Conservation (phyloP, 2,113 vertebrate species). For the Xiphophorus hellerii region DNA sequence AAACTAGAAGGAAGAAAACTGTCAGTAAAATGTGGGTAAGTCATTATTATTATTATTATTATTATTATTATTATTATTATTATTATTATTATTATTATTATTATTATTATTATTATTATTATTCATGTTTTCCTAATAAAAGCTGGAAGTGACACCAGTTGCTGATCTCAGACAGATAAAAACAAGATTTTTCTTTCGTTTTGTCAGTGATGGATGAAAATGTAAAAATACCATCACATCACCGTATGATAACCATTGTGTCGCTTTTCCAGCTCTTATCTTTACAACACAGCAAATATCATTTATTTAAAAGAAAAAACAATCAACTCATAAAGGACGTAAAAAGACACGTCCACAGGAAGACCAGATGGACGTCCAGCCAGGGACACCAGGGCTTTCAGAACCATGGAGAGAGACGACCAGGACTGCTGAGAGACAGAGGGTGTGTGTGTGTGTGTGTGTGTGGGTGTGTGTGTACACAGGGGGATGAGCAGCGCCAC, state of each 20-base stretch:
- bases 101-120: no score
- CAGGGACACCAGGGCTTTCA: constrained; percentile 56
- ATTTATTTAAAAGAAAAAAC: constrained; percentile 29
- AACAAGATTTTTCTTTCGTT: no score
- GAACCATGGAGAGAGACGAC: constrained; percentile 74
- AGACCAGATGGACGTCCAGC: constrained; percentile 48
- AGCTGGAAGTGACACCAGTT: no score
- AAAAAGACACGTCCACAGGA: background rate
- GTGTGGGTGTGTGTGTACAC: background rate
- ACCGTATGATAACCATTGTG: background rate
- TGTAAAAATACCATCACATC: background rate
- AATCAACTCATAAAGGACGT: constrained; percentile 1
- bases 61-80: no score
- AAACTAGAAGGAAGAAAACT: no score
- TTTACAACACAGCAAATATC: constrained; percentile 3
- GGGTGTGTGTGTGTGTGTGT: background rate
- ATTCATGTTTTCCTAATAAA: no score
- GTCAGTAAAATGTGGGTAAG: no score
- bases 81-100: no score
- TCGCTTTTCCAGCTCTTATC: constrained; percentile 17
- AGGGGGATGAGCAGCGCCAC: no score
- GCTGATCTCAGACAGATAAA: no score
- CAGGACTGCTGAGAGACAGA: constrained; percentile 9
- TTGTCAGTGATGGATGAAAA: background rate
- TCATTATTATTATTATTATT: no score